Percentiles rank a stretch among this genome's conserved stretches.
Evolutionary conservation across 2,113 vertebrate species (phyloP).

Genomic region (Aegotheles bennettii): DNA sequence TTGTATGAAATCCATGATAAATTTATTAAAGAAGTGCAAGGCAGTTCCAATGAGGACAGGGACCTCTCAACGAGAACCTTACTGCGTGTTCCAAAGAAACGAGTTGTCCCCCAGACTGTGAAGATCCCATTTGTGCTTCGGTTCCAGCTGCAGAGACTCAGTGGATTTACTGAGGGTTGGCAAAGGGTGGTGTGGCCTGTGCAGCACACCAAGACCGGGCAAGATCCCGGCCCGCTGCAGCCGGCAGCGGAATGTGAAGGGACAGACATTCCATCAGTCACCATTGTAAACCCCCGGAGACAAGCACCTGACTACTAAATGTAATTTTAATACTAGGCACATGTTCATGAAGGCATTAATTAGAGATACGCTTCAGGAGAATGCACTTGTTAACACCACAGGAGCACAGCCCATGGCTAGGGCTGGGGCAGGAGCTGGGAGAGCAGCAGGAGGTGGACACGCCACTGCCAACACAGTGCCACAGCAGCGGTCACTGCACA

Average conservation of each 20-base stretch:
- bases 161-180: too few relatives aligned
- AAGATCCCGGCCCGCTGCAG: background rate
- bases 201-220: rapidly evolving
- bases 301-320: background rate
- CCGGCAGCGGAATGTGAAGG: rapidly evolving
- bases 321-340: background rate
- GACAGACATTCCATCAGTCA: background rate
- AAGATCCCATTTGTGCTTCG: background rate
- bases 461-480: background rate
- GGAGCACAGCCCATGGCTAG: rapidly evolving
- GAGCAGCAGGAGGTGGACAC: rapidly evolving
- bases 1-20: background rate
- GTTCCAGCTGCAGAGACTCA: rapidly evolving
- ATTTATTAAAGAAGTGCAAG: background rate
- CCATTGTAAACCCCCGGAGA: background rate
- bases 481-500: background rate
- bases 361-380: background rate
- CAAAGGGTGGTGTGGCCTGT: rapidly evolving
- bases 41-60: background rate
- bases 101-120: rapidly evolving
- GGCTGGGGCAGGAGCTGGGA: rapidly evolving
- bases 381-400: background rate
- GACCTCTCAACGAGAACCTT: background rate
- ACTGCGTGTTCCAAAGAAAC: background rate
- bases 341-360: background rate